Percentiles rank a stretch among this genome's conserved stretches.
Conservation (phyloP, 1,140 invertebrate genomes). For the Daktulosphaira vitifoliae region DNA sequence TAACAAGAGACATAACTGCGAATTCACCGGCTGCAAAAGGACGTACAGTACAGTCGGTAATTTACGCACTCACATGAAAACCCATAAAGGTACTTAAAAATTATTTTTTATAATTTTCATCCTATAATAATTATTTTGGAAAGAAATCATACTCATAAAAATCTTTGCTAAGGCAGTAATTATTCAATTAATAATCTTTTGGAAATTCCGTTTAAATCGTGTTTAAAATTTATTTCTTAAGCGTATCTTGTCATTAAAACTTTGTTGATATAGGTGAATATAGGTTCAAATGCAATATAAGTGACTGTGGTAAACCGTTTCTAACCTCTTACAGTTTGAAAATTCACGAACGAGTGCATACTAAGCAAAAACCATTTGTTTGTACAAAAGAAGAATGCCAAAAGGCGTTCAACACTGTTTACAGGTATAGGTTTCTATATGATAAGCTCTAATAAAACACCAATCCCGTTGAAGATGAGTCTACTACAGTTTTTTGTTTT, state of each 20-base stretch:
- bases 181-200: too few relatives aligned
- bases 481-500: constrained; percentile 32
- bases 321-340: constrained; percentile 90
- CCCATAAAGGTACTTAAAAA: constrained; percentile 93
- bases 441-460: neutral
- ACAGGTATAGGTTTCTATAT: constrained; percentile 51
- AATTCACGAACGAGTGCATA: constrained; percentile 90
- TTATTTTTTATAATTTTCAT: too few relatives aligned
- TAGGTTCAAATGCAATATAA: constrained; percentile 81
- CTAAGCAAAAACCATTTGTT: constrained; percentile 85
- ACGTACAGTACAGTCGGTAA: constrained; percentile 92
- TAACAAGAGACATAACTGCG: constrained; percentile 65
- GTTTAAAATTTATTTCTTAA: neutral
- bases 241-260: neutral
- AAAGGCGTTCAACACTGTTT: constrained; percentile 90
- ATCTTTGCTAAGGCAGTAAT: too few relatives aligned
- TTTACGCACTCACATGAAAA: constrained; percentile 89
- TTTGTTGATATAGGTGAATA: constrained; percentile 65
- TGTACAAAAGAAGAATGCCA: constrained; percentile 68
- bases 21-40: constrained; percentile 78
- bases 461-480: neutral
- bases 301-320: constrained; percentile 84
- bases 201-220: too few relatives aligned
- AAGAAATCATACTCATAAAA: too few relatives aligned
- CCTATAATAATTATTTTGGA: too few relatives aligned